A percentile compares a stretch with the other conserved stretches of the same genome.
These are phyloP conservation scores for Patella ulyssiponensis DNA, from an alignment of 2,888 invertebrate species.

Conservation along the genomic window DNA sequence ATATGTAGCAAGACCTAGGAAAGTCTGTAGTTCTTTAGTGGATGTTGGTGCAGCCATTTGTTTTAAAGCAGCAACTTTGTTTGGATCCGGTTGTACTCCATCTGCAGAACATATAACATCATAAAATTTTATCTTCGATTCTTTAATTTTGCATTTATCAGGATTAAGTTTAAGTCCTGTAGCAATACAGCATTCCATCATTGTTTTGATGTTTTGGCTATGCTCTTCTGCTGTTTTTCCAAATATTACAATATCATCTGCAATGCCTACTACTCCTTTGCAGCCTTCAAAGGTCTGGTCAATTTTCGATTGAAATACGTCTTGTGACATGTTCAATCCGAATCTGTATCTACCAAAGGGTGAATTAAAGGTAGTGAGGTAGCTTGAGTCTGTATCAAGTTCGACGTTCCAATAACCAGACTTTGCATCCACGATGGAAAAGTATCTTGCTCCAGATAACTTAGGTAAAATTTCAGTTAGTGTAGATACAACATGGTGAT, in stretches of 20 bases:
- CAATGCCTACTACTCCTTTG: constrained; percentile 14
- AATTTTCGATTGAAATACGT: constrained; percentile 23
- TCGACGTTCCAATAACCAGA: constrained; percentile 35
- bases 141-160: constrained; percentile 15
- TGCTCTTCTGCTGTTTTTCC: constrained; percentile 18
- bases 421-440: constrained; percentile 34
- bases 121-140: constrained; percentile 16
- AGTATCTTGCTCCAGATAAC: constrained; percentile 26
- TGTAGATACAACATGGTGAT: constrained; percentile 32
- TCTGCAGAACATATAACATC: constrained; percentile 9
- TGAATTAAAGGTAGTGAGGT: neutral
- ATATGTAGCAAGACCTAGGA: neutral
- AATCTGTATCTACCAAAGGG: neutral
- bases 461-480: constrained; percentile 29
- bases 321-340: constrained; percentile 17
- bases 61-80: neutral
- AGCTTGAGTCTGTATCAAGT: constrained; percentile 12
- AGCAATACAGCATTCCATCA: constrained; percentile 10
- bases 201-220: constrained; percentile 6
- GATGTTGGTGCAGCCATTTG: neutral
- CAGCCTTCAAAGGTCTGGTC: constrained; percentile 24
- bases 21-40: neutral
- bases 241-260: constrained; percentile 17
- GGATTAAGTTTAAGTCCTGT: constrained; percentile 18
- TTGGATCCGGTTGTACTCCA: constrained; percentile 11